phyloP scores from a whole-genome alignment of 2,797 vertebrate genomes.

The Nannoperca australis region DNA sequence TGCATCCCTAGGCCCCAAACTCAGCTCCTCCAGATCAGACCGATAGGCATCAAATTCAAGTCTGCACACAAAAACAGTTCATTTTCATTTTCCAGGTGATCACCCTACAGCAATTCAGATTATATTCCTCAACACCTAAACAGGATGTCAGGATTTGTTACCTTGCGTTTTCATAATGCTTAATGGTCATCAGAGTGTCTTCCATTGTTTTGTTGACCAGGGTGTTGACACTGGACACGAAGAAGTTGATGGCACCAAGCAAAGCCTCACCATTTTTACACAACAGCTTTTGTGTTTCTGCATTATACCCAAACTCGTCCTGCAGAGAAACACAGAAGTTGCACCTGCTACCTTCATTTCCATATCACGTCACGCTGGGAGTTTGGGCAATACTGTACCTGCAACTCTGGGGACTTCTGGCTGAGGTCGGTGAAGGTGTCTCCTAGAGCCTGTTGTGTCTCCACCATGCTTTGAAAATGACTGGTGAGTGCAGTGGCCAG shows the following conservation, averaged over 20 bases:
- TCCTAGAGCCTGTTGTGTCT: slow-evolving; percentile 96
- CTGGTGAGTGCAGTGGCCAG: slow-evolving; percentile 90
- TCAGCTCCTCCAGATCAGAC: slow-evolving; percentile 96
- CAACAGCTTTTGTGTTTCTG: slow-evolving; percentile 95
- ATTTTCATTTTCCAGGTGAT: not conserved
- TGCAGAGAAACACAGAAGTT: slow-evolving; percentile 61
- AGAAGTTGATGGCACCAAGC: slow-evolving; percentile 95
- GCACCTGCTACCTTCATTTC: not conserved
- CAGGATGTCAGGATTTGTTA: slow-evolving; percentile 54
- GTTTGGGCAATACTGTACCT: slow-evolving; percentile 82
- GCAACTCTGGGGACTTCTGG: slow-evolving; percentile 98
- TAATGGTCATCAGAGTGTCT: slow-evolving; percentile 96
- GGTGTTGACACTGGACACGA: slow-evolving; percentile 96
- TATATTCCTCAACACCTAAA: not conserved
- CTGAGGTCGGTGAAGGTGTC: slow-evolving; percentile 97
- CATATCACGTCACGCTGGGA: not conserved
- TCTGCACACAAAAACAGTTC: slow-evolving; percentile 72
- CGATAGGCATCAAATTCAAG: slow-evolving; percentile 97
- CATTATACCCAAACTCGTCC: slow-evolving; percentile 99
- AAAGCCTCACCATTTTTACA: slow-evolving; percentile 97
- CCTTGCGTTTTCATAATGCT: slow-evolving; percentile 95
- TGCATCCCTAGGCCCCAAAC: slow-evolving; percentile 91
- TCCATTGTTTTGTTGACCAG: slow-evolving; percentile 99
- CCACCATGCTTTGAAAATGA: slow-evolving; percentile 94
- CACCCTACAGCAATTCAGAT: not conserved